Evolutionary conservation across 2,113 vertebrate genomes (phyloP).

Genomic region (Pogona vitticeps): DNA sequence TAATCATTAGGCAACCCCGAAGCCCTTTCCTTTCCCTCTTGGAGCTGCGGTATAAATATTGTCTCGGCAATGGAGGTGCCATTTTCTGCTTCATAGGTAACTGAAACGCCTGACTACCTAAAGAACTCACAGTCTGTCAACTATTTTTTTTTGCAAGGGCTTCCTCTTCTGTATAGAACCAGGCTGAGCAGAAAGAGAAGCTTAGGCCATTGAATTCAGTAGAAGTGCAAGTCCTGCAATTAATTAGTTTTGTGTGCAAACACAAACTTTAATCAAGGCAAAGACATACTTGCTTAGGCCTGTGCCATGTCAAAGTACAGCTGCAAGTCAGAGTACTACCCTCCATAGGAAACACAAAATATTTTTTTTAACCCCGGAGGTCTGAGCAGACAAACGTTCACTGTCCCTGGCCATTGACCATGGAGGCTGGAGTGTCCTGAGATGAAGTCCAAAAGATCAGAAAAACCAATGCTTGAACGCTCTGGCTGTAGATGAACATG

Average conservation of each 20-base stretch:
- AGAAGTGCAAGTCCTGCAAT: neutral
- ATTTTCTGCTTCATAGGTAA: too few relatives aligned
- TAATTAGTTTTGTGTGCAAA: neutral
- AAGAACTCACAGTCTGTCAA: neutral
- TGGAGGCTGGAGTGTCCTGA: too few relatives aligned
- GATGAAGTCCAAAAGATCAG: too few relatives aligned
- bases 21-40: neutral
- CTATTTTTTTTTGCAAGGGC: neutral
- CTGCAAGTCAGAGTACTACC: too few relatives aligned
- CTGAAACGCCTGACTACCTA: neutral
- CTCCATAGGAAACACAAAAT: too few relatives aligned
- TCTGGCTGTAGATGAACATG: too few relatives aligned
- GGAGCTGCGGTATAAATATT: too few relatives aligned
- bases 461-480: too few relatives aligned
- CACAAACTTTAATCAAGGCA: neutral
- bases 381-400: too few relatives aligned
- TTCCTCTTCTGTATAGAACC: neutral
- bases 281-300: neutral
- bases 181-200: neutral
- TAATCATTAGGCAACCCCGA: neutral
- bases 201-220: neutral
- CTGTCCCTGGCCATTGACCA: too few relatives aligned
- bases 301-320: neutral
- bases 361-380: too few relatives aligned
- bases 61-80: too few relatives aligned